These are phyloP conservation scores for Trachelus iudaicus DNA, from an alignment of 2,888 invertebrate species.

Conservation along the genomic window DNA sequence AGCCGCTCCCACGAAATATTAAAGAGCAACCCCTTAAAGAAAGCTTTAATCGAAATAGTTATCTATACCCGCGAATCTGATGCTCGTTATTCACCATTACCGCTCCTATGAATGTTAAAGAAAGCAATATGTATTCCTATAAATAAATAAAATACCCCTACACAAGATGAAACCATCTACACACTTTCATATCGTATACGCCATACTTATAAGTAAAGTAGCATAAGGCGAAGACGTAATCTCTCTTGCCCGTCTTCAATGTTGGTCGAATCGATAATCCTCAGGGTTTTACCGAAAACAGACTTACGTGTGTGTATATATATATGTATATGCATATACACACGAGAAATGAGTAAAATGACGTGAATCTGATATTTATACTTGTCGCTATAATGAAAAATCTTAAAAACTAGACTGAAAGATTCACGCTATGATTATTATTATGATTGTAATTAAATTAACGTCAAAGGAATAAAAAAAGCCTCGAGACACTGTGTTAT, in stretches of 20 bases:
- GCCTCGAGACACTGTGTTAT: slow-evolving; percentile 12
- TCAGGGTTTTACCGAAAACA: neutral
- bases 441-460: neutral
- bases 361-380: neutral
- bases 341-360: neutral
- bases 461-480: neutral
- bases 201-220: neutral
- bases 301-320: neutral
- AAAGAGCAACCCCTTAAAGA: neutral
- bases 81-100: neutral
- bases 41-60: neutral
- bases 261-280: neutral
- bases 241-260: neutral
- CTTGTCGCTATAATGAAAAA: neutral
- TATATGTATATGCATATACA: neutral
- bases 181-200: neutral
- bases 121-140: neutral
- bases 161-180: neutral
- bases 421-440: neutral
- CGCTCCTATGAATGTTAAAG: neutral
- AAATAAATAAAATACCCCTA: neutral
- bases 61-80: neutral
- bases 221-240: neutral
- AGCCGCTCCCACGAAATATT: neutral
- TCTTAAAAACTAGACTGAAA: neutral